Base-by-base conservation (phyloP, 92 coral and sea anemone species). In the Galaxea fascicularis region DNA sequence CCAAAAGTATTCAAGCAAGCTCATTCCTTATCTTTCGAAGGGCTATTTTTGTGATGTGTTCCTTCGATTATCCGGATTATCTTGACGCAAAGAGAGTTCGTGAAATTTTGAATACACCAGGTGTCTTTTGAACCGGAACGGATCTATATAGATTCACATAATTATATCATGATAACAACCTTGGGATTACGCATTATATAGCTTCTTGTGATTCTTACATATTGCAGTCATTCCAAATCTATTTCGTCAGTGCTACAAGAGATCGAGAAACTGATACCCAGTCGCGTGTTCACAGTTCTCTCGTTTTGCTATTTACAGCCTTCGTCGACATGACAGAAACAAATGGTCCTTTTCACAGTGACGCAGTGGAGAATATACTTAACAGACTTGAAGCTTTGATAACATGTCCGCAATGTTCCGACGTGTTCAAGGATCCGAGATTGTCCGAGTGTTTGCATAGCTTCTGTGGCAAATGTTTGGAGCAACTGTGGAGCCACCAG, bases 381-480 rank as follows among this genome's bases (percentile, higher is more conserved):
- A 44, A 82, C 35, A 92, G 70, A 49, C 77, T 94, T 25, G 91
- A 88, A 52, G 62, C 76, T 15, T 74, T 85, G 35, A 67, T 94
- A 29, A 92, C 90, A 59, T 94, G 98, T 51, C 79, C 79, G 14
- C 71, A 73, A 15, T 94, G 98, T 56, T 80, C 86, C 22, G 78
- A 77, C 25, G 84, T 92, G 24, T 80, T 79, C 89, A 94, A 65
- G 7, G 95, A 94, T 51, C 98, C 98, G 72, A 90, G 76, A 64
- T 46, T 94, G 30, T 89, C 95, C 57, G 82, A 89, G 31, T 94
- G 98, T 82, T 87, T 94, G 79, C 98, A 94, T 41, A 92, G 88
- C 27, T 78, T 94, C 57, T 94, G 95, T 67, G 74, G 84, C 27
- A 53, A 85, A 46, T 94, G 98, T 65, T 78, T 94, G 87, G 84